Base-by-base conservation (phyloP, 2,113 vertebrate genomes). In the Scytalopus superciliaris region DNA sequence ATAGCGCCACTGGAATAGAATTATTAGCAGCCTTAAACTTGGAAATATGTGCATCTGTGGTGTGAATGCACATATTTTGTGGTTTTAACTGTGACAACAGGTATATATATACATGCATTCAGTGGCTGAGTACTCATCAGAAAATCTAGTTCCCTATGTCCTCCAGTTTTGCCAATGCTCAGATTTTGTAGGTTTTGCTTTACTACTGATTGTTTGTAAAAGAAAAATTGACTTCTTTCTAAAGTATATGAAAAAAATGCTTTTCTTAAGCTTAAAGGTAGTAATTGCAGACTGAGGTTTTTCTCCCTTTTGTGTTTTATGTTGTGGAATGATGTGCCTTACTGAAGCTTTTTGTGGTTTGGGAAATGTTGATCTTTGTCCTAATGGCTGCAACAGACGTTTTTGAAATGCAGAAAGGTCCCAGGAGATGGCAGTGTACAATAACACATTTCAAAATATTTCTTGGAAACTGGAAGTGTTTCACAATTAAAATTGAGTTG, bases 401-500 rank as follows among this genome's bases (percentile, higher is more conserved):
- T 94, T 87, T 84, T 84, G 76, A 93, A 97, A 78, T 96, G 78
- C 91, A 87, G 62, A 49, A 74, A 82, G 19, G 37, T 78, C 93
- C 96, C 92, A 97, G 96, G 93, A 95, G 94, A 88, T 56, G 90
- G 93, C 90, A 93, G 74, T 93, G 84, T 82, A 91, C 81, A 93
- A 40, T 86, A 91, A 69, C 59, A 59, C 63, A 90, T 91, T 91
- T 94, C n/a, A 92, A 88, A 93, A 88, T 60, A 82, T 44, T 90
- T 91, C 31, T 70, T 68, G 42, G 75, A 94, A 93, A 75, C n/a
- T 10, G n/a, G 73, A 80, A 60, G 25, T n/a, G 37, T 70, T 96
- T 92, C 81, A 60, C 59, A 84, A 85, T 77, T 87, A 75, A 95
- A 94, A 84, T 9, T 49, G 55, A 92, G 33, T 50, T 89, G 27